Evolutionary conservation across 1,140 invertebrate species (phyloP), one percentile per base, ranked within the genome.

Genomic region (Hyles vespertilio): DNA sequence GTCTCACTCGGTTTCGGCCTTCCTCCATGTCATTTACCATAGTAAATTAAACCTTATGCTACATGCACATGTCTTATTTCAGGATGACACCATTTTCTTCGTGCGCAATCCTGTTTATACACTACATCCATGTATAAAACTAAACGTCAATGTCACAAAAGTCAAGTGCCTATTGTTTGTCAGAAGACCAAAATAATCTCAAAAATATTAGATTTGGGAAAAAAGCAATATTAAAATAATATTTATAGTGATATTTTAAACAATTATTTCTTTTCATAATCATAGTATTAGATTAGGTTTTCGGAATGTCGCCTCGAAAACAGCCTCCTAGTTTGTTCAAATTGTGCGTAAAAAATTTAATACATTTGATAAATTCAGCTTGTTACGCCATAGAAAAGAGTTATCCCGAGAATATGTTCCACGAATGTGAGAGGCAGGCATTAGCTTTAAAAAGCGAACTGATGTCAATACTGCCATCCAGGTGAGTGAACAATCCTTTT

Each of bases 301-400:
- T 51, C 44, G 43, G 53, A 61, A 89, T 89, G 87, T 81, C 87
- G 59, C 88, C 88, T 61, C 81, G 73, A 66, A 88, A 82, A 71
- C 84, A 89, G 59, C 88, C 88, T 8, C 66, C 53, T 79, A 84
- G 73, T 61, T 78, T 89, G 47, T 84, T 79, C 56, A 82, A 81
- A 68, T 64, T 84, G 32, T 81, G 83, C 64, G 70, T 87, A 58
- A 87, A 82, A 77, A 82, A 63, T 67, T 79, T 77, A 56, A 79
- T 89, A 67, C 69, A 61, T 67, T 68, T 88, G 61, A 87, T 89
- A 62, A 89, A 88, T 77, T 77, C 79, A 12, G 78, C 79, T 74
- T 87, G 84, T 75, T 84, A 81, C 70, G 63, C 76, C 63, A 89
- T 89, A 62, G 85, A 86, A 72, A 81, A 80, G 53, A 77, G 62